Conservation (phyloP, 2,888 invertebrate species). For the Scotopteryx bipunctaria region DNA sequence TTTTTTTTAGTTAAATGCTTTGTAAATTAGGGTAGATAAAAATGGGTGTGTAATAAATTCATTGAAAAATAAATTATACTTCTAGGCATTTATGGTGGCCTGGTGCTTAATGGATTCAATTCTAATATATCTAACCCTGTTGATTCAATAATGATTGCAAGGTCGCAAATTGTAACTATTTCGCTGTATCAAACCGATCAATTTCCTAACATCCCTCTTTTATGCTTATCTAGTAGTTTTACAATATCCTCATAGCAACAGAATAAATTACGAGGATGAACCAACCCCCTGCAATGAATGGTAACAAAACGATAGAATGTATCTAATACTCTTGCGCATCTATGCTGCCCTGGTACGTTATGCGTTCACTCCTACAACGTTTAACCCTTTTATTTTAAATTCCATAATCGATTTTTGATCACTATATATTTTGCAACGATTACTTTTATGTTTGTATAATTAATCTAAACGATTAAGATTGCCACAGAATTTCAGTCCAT, state of each 20-base stretch:
- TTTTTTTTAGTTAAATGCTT: too few species aligned
- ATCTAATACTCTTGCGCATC: background rate
- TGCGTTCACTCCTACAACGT: background rate
- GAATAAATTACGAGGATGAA: background rate
- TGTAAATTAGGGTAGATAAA: too few species aligned
- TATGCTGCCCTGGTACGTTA: slow-evolving; percentile 10
- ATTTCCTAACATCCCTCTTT: too few species aligned
- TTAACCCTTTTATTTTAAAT: background rate
- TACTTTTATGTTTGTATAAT: slow-evolving; percentile 1
- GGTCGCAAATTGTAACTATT: too few species aligned
- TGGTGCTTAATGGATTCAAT: slow-evolving; percentile 2
- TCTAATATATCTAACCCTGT: slow-evolving; percentile 4
- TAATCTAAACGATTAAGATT: too few species aligned
- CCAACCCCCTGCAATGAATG: background rate
- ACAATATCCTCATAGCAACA: slow-evolving; percentile 14
- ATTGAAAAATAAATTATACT: background rate
- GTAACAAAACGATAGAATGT: too few species aligned
- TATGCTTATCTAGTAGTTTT: slow-evolving; percentile 10
- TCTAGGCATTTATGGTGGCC: background rate
- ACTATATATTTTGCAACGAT: background rate
- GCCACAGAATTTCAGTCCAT: too few species aligned
- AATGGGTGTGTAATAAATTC: background rate
- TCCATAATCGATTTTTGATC: background rate
- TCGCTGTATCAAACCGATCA: too few species aligned
- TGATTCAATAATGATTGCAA: too few species aligned